Base-by-base conservation (phyloP, 2,888 invertebrate genomes). In the Epinotia ramella region DNA sequence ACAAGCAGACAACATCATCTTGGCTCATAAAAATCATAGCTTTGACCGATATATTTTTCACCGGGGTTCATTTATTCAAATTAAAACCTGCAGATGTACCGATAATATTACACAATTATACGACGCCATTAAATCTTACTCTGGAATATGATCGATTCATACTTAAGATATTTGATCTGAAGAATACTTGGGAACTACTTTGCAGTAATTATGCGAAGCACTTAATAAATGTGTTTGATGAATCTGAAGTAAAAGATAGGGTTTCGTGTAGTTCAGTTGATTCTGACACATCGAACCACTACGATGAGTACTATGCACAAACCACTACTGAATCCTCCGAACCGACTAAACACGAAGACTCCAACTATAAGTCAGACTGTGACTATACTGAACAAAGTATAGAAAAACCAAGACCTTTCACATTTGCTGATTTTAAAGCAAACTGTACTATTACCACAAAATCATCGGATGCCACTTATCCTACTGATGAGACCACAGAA, bases 11-110 rank as follows among this genome's bases (percentile, higher is more conserved):
- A 12, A 98, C 98, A 49, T 98, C 98, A 0, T 97, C 98, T 0
- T 98, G 98, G 97, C 97, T 98, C 59, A 97, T 98, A 24, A 97
- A 97, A 89, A 96, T 97, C 70, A 97, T 98, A 77, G 96, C 98
- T 0, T 91, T 98, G 59, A 97, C 98, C 53, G 98, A 99, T 86
- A 95, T 98, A 78, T 97, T 97, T 86, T 95, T 98, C 59, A 96
- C 96, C 80, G 97, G 97, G 46, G 96, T 97, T 66, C 93, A 95
- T 53, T 95, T 94, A 78, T 96, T 96, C 80, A 95, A 95, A 82
- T 89, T 96, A 80, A 95, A 95, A 77, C 90, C 96, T 0, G 95
- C 95, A 44, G 96, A 96, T 79, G 89, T 97, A 73, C 95, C 96
- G 67, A 95, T 96, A 75, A 95, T 96, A 77, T 84, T 96, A 44